Percentiles rank a stretch among this genome's conserved stretches.
phyloP scores from a whole-genome alignment of 2,888 invertebrate genomes.

The Cryptus viduatorius region DNA sequence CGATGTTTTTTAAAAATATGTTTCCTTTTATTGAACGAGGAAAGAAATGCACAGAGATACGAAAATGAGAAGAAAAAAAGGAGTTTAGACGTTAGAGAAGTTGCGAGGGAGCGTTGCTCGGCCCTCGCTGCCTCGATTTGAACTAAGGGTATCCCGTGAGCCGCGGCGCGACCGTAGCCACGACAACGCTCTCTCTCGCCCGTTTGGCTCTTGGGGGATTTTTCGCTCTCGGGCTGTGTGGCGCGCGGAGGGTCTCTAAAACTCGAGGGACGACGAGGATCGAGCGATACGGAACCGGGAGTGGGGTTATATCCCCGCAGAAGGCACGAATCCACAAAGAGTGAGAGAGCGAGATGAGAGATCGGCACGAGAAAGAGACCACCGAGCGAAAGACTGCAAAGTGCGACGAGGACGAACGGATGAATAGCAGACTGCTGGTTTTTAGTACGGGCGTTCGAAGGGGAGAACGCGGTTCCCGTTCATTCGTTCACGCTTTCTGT shows the following conservation, averaged over 20 bases:
- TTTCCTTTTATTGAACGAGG: background rate
- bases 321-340: background rate
- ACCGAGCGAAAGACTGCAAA: background rate
- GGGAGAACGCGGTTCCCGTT: conserved; percentile 56
- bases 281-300: conserved; percentile 45
- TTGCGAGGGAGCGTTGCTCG: conserved; percentile 62
- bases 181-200: conserved; percentile 5
- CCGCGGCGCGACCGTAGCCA: conserved; percentile 2
- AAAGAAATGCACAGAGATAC: background rate
- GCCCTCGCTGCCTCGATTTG: conserved; percentile 68
- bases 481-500: conserved; percentile 54
- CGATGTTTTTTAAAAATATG: conserved; percentile 1
- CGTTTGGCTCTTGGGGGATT: background rate
- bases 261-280: conserved; percentile 37
- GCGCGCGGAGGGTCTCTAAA: conserved; percentile 43
- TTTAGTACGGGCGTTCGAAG: conserved; percentile 54
- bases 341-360: conserved; percentile 8
- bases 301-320: conserved; percentile 1
- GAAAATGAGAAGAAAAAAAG: background rate
- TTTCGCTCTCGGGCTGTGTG: background rate
- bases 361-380: background rate
- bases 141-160: conserved; percentile 68
- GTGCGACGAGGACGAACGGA: conserved; percentile 22
- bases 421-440: conserved; percentile 54
- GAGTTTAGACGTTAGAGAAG: conserved; percentile 45